Evolutionary conservation across 2,113 vertebrate species (phyloP).

Genomic region (Pterocles burchelli): DNA sequence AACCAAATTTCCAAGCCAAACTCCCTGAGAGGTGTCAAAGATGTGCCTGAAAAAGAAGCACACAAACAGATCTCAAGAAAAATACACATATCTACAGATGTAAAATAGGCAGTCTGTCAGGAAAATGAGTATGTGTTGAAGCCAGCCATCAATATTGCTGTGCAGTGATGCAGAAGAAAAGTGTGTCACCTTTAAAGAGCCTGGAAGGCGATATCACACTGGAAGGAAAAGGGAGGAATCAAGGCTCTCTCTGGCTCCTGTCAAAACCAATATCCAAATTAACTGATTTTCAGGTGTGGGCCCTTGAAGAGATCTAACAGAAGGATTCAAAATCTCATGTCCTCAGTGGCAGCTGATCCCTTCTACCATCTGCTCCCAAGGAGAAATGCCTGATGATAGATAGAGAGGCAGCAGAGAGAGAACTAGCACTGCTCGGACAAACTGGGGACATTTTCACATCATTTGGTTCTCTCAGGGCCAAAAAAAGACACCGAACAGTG

Average conservation of each 20-base stretch:
- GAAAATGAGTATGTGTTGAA: constrained; percentile 4
- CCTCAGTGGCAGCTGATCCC: background rate
- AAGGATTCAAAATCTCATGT: background rate
- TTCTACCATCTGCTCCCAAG: background rate
- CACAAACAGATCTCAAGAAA: constrained; percentile 5
- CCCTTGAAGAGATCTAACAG: background rate
- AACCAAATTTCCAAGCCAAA: background rate
- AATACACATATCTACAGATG: background rate
- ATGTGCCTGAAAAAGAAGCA: background rate
- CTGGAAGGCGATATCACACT: background rate
- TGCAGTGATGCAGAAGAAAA: background rate
- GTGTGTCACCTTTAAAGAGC: background rate
- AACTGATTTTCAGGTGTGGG: background rate
- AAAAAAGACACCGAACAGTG: rapidly evolving
- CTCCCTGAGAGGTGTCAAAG: background rate
- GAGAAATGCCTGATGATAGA: background rate
- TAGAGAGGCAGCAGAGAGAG: background rate
- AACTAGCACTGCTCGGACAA: background rate
- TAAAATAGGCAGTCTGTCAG: constrained; percentile 19
- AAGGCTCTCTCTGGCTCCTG: background rate
- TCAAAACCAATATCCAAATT: background rate
- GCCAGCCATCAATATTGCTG: background rate
- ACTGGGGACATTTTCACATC: background rate
- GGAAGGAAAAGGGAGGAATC: background rate
- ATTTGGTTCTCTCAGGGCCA: background rate